These are phyloP conservation scores for Vannuccia rotundouncinata DNA, from an alignment of 2,888 invertebrate species.

Conservation along the genomic window DNA sequence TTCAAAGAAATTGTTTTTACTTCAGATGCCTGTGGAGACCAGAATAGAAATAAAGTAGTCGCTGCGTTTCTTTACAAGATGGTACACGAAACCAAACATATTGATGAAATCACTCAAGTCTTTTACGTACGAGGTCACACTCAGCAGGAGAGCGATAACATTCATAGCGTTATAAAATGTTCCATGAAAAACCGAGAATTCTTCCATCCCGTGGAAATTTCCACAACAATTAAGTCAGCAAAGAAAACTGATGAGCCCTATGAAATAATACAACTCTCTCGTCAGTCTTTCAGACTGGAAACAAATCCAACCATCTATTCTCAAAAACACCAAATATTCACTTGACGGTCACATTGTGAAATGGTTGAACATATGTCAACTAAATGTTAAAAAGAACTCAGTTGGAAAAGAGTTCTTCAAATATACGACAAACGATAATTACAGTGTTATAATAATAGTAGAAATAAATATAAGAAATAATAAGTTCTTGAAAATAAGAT, in stretches of 20 bases:
- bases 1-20: background rate
- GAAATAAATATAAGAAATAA: background rate
- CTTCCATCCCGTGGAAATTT: background rate
- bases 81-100: background rate
- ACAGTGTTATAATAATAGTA: no score
- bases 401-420: no score
- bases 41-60: background rate
- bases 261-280: background rate
- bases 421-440: constrained; percentile 5
- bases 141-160: constrained; percentile 1
- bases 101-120: background rate
- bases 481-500: background rate
- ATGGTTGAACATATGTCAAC: background rate
- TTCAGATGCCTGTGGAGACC: background rate
- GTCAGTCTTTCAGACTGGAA: background rate
- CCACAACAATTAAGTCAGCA: background rate
- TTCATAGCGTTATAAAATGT: background rate
- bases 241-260: background rate
- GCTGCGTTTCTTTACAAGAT: background rate
- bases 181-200: background rate
- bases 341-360: background rate
- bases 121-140: background rate
- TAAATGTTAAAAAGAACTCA: constrained; percentile 21
- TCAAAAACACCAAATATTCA: background rate
- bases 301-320: background rate